Evolutionary conservation across 2,888 invertebrate species (phyloP), one percentile per base, ranked within the genome.

Genomic region (Ochropacha duplaris): DNA sequence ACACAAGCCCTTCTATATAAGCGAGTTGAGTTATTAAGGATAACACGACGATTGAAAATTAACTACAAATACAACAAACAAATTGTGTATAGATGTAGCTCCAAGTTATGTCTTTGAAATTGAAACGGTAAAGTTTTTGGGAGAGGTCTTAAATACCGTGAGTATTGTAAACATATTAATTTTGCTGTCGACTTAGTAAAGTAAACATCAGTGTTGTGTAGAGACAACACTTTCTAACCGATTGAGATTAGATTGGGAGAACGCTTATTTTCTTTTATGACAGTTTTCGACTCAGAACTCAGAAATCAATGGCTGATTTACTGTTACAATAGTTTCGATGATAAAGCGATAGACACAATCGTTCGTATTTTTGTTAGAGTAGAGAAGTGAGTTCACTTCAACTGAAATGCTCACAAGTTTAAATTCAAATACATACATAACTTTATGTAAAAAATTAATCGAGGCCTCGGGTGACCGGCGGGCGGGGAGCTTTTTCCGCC

Each of bases 161-260:
- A 28, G 50, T 26, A 28, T 39, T 39, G 55, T 61, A 64, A 64
- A 60, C 50, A 61, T 62, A 64, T 68, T 65, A 62, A 64, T 66
- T 65, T 66, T 60, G 58, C 58, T 59, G 49, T 58, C 57, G 60
- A 55, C 62, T 56, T 54, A 60, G 57, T 60, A 61, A 57, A 57
- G 49, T 56, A 61, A 65, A 65, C 61, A 68, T 39, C 16, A 39
- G 39, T 39, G 39, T 19, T 44, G 44, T 44, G 44, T 9, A 19
- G 36, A 36, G 14, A 8, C 36, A 36, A 36, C 36, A 14, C 11
- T 6, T 31, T 31, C 12, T 6, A 39, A 14, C n/a, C 36, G 14
- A 39, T 39, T 39, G 4, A 16, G 9, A 8, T 19, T 9, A 19
- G 44, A 19, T 9, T 19, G 44, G 16, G 19, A 19, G 8, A 44